Evolutionary conservation across 2,113 vertebrate species (phyloP).

Genomic region (Chascanopsetta lugubris): DNA sequence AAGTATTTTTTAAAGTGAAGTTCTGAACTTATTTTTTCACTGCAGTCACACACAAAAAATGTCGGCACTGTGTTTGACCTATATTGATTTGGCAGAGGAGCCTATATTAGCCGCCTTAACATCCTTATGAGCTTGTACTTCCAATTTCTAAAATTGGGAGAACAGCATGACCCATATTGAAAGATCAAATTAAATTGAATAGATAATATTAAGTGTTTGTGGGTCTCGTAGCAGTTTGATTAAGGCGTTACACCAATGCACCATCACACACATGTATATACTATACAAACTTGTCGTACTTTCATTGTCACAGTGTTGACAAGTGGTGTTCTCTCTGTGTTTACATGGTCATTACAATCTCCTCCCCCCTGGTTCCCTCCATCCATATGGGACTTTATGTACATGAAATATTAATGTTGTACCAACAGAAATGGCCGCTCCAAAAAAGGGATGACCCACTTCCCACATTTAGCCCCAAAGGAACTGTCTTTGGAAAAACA

Average conservation of each 20-base stretch:
- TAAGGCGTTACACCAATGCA: background rate
- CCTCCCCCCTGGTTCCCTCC: conserved; percentile 53
- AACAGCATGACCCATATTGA: background rate
- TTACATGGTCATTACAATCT: conserved; percentile 56
- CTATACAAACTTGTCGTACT: background rate
- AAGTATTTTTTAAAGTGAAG: background rate
- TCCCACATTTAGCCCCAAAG: conserved; percentile 77
- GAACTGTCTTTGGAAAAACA: conserved; percentile 74
- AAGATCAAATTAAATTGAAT: no score
- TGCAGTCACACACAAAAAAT: conserved; percentile 4
- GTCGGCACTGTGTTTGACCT: background rate
- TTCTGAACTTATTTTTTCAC: conserved; percentile 1
- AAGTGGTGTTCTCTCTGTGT: conserved; percentile 27
- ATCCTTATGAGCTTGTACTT: background rate
- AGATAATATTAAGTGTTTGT: background rate
- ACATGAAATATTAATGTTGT: conserved; percentile 80
- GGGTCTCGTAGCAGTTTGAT: no score
- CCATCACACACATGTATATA: background rate
- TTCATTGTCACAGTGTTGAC: background rate
- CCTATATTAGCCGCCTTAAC: background rate
- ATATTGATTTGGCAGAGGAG: conserved; percentile 7
- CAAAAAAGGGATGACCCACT: conserved; percentile 79
- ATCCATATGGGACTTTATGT: conserved; percentile 68
- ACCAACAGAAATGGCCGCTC: conserved; percentile 77
- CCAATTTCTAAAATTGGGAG: background rate